Evolutionary conservation across 2,113 vertebrate species (phyloP).

Genomic region (Centrocercus urophasianus): DNA sequence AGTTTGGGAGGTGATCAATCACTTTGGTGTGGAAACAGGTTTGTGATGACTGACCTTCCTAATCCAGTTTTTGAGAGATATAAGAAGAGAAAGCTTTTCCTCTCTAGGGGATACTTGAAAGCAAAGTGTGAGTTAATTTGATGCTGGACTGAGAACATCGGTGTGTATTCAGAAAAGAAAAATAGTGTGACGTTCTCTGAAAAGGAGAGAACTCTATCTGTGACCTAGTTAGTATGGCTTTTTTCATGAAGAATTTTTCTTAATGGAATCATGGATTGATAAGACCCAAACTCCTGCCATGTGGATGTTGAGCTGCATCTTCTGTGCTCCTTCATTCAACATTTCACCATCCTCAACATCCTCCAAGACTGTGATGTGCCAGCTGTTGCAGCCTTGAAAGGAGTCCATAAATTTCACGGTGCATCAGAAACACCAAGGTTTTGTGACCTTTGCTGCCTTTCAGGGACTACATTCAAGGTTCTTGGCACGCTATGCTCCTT

Average conservation of each 20-base stretch:
- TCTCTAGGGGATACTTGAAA: not conserved
- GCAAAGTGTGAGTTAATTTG: not conserved
- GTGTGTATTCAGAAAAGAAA: not conserved
- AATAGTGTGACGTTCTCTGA: not conserved
- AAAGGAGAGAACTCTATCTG: not conserved
- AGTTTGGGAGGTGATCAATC: not conserved
- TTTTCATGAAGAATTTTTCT: not conserved
- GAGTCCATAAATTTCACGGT: not conserved
- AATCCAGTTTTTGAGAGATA: not conserved
- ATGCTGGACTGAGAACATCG: fast-evolving
- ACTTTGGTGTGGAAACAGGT: not conserved
- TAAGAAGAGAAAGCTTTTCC: not conserved
- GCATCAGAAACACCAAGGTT: not conserved
- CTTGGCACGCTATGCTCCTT: fast-evolving
- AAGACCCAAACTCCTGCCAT: not conserved
- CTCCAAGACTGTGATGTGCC: not conserved
- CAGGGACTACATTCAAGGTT: not conserved
- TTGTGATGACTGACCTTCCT: not conserved
- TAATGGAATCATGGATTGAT: not conserved
- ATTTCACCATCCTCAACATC: not conserved
- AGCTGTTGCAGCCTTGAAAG: not conserved
- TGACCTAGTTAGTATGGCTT: not conserved
- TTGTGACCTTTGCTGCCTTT: not conserved
- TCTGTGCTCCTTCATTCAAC: not conserved
- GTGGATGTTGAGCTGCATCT: not conserved